Conservation (phyloP, 2,888 invertebrate species). For the Rhabditoides inermis region DNA sequence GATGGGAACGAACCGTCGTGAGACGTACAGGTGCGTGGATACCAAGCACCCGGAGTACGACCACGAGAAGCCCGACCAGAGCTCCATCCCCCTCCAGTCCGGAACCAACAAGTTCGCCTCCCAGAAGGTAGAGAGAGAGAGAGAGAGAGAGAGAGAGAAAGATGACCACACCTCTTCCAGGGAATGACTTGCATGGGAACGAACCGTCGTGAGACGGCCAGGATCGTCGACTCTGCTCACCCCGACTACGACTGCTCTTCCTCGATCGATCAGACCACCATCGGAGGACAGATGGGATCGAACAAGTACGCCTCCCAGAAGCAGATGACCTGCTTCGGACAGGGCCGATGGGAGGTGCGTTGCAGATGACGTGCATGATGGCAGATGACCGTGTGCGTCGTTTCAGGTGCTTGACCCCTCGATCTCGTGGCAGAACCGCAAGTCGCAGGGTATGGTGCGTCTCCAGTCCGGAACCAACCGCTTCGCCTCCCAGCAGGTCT, state of each 20-base stretch:
- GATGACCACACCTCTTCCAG: slow-evolving; percentile 9
- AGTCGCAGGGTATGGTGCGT: slow-evolving; percentile 50
- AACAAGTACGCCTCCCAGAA: slow-evolving; percentile 52
- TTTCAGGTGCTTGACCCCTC: slow-evolving; percentile 39
- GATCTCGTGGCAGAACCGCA: slow-evolving; percentile 50
- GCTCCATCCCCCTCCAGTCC: slow-evolving; percentile 50
- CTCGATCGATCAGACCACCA: slow-evolving; percentile 46
- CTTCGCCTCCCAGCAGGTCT: slow-evolving; percentile 47
- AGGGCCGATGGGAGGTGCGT: slow-evolving; percentile 50
- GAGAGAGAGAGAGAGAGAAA: too few relatives aligned
- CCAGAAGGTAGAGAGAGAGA: slow-evolving; percentile 39
- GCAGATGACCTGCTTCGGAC: slow-evolving; percentile 52
- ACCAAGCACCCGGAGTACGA: slow-evolving; percentile 52
- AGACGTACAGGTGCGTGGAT: slow-evolving; percentile 51
- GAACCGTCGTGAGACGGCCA: slow-evolving; percentile 50
- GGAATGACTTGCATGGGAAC: slow-evolving; percentile 52
- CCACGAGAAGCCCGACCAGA: slow-evolving; percentile 51
- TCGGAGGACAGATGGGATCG: slow-evolving; percentile 49
- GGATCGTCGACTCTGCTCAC: slow-evolving; percentile 50
- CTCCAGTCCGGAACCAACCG: slow-evolving; percentile 50
- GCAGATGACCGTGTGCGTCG: background rate
- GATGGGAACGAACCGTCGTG: slow-evolving; percentile 52
- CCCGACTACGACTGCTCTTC: slow-evolving; percentile 50
- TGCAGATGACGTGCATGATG: background rate
- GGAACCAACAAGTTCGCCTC: slow-evolving; percentile 50